Evolutionary conservation across 2,888 invertebrate genomes (phyloP), one percentile per base, ranked within the genome.

Genomic region (Podotricha telesiphe): DNA sequence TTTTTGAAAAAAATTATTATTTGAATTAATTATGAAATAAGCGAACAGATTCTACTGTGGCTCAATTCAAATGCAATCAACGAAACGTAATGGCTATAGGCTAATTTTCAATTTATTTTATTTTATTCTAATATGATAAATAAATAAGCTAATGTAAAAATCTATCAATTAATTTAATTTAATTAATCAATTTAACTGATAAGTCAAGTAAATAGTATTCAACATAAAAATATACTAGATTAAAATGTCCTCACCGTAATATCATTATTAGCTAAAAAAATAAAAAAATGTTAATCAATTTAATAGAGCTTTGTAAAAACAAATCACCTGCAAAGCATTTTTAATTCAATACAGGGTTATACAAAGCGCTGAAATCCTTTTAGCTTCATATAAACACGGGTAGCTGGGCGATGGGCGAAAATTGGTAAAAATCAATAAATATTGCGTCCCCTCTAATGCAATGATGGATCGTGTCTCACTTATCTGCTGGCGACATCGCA

Each of bases 401-500:
- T 70, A 69, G 65, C 59, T 68, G 69, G 71, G 64, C 61, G 70
- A 62, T 73, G 76, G 74, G 79, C 75, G 78, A 83, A 83, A 83
- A 82, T 82, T 82, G 80, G 80, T 81, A 76, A 84, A 88, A 89
- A 90, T 90, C 89, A 86, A 90, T 90, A 87, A 80, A 82, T 80
- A 79, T 81, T 78, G 76, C 81, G 80, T 79, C 87, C 88, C 88
- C 87, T 81, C 82, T 88, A 89, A 87, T 88, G 82, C 86, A 86
- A 84, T 91, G 91, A 91, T 88, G 86, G 89, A 91, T 90, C 80
- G 84, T 75, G 73, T 48, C 73, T 72, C 82, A 84, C 85, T 87
- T 91, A 90, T 89, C 91, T 87, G 80, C 76, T 76, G 77, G 82
- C 81, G 86, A 87, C 88, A 89, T 91, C 88, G 80, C 81, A 84